A percentile compares a stretch with the other conserved stretches of the same genome.
phyloP scores from a whole-genome alignment of 1,140 invertebrate genomes.

The Drosophila lini region DNA sequence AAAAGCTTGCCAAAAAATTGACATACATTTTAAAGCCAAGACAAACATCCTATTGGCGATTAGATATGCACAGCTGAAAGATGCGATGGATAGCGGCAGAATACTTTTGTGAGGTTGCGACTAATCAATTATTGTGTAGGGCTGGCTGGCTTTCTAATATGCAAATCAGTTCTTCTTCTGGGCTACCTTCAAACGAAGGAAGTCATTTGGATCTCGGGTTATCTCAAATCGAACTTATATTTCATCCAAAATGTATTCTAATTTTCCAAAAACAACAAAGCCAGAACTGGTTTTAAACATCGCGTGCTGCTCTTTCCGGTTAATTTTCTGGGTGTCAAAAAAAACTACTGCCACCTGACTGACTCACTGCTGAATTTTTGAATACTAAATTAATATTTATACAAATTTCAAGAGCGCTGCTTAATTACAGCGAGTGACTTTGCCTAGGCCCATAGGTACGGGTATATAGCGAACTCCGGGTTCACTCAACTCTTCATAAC shows the following conservation, averaged over 20 bases:
- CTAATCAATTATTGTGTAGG: slow-evolving; percentile 28
- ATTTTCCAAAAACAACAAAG: slow-evolving; percentile 23
- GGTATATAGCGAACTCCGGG: slow-evolving; percentile 41
- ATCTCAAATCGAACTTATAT: slow-evolving; percentile 42
- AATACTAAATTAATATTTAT: slow-evolving; percentile 55
- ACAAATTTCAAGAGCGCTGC: slow-evolving; percentile 44
- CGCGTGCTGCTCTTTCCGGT: slow-evolving; percentile 67
- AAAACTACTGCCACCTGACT: slow-evolving; percentile 23
- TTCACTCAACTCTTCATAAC: slow-evolving; percentile 68
- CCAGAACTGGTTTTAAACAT: slow-evolving; percentile 48
- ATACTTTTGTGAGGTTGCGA: slow-evolving; percentile 4
- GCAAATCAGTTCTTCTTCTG: slow-evolving; percentile 19
- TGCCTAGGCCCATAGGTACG: slow-evolving; percentile 13
- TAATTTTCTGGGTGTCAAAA: slow-evolving; percentile 45
- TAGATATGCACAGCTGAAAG: slow-evolving; percentile 28
- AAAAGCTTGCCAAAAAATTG: slow-evolving; percentile 32
- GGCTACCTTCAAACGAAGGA: slow-evolving; percentile 19
- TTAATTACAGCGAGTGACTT: slow-evolving; percentile 67
- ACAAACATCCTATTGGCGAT: slow-evolving; percentile 35
- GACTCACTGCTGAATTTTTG: slow-evolving; percentile 53
- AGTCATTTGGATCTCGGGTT: slow-evolving; percentile 21
- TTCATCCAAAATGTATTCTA: slow-evolving; percentile 24
- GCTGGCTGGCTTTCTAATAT: slow-evolving; percentile 43
- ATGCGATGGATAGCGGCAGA: slow-evolving; percentile 19
- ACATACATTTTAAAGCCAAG: slow-evolving; percentile 36